A percentile compares a stretch with the other conserved stretches of the same genome.
These are phyloP conservation scores for Pogonomyrmex californicus DNA, from an alignment of 1,140 invertebrate species.

Conservation along the genomic window DNA sequence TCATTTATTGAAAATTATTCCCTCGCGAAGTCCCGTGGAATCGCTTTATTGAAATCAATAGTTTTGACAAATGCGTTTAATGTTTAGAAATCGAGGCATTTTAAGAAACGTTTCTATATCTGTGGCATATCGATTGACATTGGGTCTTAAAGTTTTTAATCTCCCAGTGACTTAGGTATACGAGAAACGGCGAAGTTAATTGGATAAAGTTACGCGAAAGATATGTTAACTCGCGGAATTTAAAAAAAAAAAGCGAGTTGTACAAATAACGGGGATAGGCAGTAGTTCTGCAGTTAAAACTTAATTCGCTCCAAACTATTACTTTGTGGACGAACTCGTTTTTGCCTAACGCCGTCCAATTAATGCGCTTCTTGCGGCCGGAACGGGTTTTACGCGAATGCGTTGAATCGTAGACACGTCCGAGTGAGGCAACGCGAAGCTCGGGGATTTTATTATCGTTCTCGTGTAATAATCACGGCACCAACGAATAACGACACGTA, in stretches of 20 bases:
- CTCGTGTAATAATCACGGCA: slow-evolving; percentile 9
- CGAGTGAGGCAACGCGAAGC: not conserved
- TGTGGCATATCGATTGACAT: not conserved
- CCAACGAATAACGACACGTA: slow-evolving; percentile 11
- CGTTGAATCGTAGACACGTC: not conserved
- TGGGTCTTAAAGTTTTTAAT: not conserved
- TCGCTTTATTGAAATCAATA: not conserved
- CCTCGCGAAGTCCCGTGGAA: not conserved
- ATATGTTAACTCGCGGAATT: not conserved
- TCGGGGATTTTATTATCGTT: slow-evolving; percentile 14
- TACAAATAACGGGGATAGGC: not conserved
- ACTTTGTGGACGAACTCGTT: slow-evolving; percentile 1
- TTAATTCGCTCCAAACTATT: slow-evolving; percentile 2
- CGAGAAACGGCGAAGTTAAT: not conserved
- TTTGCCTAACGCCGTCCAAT: slow-evolving; percentile 39
- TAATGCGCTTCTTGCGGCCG: slow-evolving; percentile 24
- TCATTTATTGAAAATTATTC: slow-evolving; percentile 33
- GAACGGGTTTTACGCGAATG: not conserved
- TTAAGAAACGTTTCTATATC: not conserved
- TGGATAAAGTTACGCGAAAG: not conserved
- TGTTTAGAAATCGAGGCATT: not conserved
- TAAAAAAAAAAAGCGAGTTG: not conserved
- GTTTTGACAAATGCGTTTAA: not conserved
- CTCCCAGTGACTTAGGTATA: not conserved
- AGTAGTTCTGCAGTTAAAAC: not conserved